Conservation (phyloP, 1,140 invertebrate genomes). For the Bombus balteatus region DNA sequence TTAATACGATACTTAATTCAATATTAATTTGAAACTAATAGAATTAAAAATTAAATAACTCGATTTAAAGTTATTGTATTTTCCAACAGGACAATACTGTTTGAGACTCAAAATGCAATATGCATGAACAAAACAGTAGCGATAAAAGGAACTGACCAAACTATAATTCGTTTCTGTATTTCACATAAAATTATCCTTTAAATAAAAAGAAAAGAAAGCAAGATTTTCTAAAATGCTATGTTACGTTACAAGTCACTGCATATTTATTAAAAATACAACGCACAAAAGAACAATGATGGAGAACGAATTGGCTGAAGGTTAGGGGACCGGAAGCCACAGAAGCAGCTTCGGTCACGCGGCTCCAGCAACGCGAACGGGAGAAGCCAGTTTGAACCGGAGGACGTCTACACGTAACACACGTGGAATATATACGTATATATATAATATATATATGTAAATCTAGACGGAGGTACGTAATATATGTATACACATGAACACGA, state of each 20-base stretch:
- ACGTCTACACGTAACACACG: slow-evolving; percentile 37
- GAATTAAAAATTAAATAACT: no score
- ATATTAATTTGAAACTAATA: no score
- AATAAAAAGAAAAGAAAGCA: not conserved
- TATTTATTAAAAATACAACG: not conserved
- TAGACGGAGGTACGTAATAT: slow-evolving; percentile 39
- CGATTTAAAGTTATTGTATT: not conserved
- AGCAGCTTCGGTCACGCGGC: not conserved
- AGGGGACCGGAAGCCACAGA: not conserved
- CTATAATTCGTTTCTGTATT: not conserved
- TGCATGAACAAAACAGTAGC: no score
- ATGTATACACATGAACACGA: slow-evolving; percentile 47
- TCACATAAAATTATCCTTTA: not conserved
- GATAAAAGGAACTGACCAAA: not conserved
- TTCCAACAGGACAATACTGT: not conserved
- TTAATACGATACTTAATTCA: no score
- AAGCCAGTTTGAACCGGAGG: slow-evolving; percentile 41
- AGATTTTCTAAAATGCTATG: not conserved
- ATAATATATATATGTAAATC: slow-evolving; percentile 18
- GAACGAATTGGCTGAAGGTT: not conserved
- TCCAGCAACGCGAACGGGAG: slow-evolving; percentile 28
- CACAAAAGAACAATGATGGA: not conserved
- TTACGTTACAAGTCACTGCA: not conserved
- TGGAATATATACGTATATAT: slow-evolving; percentile 22
- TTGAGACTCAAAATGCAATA: no score